These are phyloP conservation scores for Bembecia ichneumoniformis DNA, from an alignment of 2,888 invertebrate genomes.

Conservation along the genomic window DNA sequence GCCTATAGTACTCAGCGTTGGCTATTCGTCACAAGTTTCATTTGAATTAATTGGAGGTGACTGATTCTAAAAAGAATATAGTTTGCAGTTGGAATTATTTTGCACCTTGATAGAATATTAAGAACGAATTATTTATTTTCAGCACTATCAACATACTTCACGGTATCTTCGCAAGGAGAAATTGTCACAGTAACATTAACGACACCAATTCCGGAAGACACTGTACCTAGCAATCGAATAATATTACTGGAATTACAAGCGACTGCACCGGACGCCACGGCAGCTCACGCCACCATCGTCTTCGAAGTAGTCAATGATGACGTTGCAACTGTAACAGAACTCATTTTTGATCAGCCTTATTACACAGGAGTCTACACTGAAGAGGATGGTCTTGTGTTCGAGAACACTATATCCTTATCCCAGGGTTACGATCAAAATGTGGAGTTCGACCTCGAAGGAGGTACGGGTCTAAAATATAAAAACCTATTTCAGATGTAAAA, in stretches of 20 bases:
- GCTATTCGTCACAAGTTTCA: slow-evolving; percentile 13
- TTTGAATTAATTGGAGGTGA: slow-evolving; percentile 22
- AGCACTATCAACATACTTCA: slow-evolving; percentile 21
- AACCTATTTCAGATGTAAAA: too few species aligned
- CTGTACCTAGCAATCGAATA: slow-evolving; percentile 17
- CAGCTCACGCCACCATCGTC: slow-evolving; percentile 20
- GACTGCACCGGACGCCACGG: slow-evolving; percentile 15
- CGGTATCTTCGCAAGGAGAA: slow-evolving; percentile 4
- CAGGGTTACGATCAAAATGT: slow-evolving; percentile 2
- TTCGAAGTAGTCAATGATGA: slow-evolving; percentile 12
- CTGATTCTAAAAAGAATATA: too few species aligned
- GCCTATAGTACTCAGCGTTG: slow-evolving; percentile 12
- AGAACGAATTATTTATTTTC: slow-evolving; percentile 7
- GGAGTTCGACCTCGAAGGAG: slow-evolving; percentile 2
- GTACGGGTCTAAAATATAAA: not conserved
- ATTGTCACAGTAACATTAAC: slow-evolving; percentile 14
- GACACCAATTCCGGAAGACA: slow-evolving; percentile 14
- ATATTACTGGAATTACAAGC: slow-evolving; percentile 25
- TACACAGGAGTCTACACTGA: slow-evolving; percentile 18
- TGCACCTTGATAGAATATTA: slow-evolving; percentile 12
- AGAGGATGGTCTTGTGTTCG: not conserved
- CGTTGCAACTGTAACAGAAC: slow-evolving; percentile 5
- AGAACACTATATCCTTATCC: not conserved
- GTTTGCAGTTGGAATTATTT: too few species aligned
- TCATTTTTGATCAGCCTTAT: slow-evolving; percentile 16